A percentile compares a stretch with the other conserved stretches of the same genome.
phyloP scores from a whole-genome alignment of 2,888 invertebrate species.

The Chorisops tibialis region DNA sequence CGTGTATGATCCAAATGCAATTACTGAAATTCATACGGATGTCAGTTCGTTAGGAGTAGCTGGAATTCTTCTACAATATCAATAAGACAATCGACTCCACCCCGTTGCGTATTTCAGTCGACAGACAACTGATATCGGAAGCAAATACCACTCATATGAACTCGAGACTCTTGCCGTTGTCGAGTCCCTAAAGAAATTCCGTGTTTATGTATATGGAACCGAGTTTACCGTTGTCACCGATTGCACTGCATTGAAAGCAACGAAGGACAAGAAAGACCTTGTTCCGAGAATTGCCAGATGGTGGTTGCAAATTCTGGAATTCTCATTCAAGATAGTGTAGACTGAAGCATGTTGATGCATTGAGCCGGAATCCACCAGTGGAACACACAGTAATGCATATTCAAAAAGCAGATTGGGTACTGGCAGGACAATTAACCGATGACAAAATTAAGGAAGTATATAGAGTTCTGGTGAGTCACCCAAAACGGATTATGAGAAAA shows the following conservation, averaged over 20 bases:
- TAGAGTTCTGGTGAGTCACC: too few relatives aligned
- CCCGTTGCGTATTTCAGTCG: constrained; percentile 42
- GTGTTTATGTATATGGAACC: too few relatives aligned
- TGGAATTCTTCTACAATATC: constrained; percentile 36
- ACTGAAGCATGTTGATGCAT: constrained; percentile 13
- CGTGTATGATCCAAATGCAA: neutral
- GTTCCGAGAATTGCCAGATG: too few relatives aligned
- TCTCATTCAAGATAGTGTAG: constrained; percentile 1
- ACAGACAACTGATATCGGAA: constrained; percentile 38
- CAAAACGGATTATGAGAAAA: neutral
- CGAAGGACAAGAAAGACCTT: neutral
- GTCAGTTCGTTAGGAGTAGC: constrained; percentile 37
- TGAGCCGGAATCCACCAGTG: constrained; percentile 5
- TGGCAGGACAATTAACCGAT: constrained; percentile 12
- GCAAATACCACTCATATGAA: constrained; percentile 40
- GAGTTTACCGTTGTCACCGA: constrained; percentile 1
- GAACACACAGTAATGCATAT: constrained; percentile 7
- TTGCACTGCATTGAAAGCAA: neutral
- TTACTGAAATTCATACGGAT: constrained; percentile 27
- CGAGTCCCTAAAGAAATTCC: constrained; percentile 11
- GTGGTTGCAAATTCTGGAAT: neutral
- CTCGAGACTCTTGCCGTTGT: constrained; percentile 41
- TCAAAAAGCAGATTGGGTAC: constrained; percentile 13
- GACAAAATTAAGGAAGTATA: neutral
- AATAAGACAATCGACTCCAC: constrained; percentile 32